Conservation (phyloP, 2,888 invertebrate genomes). For the Microplitis manilae region DNA sequence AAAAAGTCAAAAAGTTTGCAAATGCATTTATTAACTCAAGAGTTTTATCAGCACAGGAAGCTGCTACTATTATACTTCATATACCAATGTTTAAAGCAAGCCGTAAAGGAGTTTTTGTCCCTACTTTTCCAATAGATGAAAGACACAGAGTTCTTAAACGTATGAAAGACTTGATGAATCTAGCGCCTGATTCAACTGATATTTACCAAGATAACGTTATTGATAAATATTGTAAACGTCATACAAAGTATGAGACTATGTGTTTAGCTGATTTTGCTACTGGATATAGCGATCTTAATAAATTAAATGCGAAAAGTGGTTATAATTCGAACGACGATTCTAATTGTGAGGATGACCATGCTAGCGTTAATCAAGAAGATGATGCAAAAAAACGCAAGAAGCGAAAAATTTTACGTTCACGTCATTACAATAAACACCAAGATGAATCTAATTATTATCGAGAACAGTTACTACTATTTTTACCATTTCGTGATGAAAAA, state of each 20-base stretch:
- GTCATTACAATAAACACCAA: too few species aligned
- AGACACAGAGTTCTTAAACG: neutral
- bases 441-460: too few species aligned
- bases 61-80: constrained; percentile 16
- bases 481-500: too few species aligned
- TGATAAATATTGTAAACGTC: constrained; percentile 4
- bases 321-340: too few species aligned
- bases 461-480: too few species aligned
- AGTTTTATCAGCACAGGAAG: constrained; percentile 18
- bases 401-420: too few species aligned
- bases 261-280: constrained; percentile 23
- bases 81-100: constrained; percentile 17
- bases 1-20: too few species aligned
- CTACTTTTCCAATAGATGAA: constrained; percentile 4
- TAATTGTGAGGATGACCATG: too few species aligned
- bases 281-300: neutral
- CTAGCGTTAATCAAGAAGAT: too few species aligned
- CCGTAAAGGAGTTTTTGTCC: neutral
- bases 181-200: neutral
- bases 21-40: too few species aligned
- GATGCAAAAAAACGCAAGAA: too few species aligned
- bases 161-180: neutral
- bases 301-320: too few species aligned
- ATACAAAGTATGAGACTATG: neutral
- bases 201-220: neutral